Evolutionary conservation across 2,888 invertebrate species (phyloP).

Genomic region (Noctua janthe): DNA sequence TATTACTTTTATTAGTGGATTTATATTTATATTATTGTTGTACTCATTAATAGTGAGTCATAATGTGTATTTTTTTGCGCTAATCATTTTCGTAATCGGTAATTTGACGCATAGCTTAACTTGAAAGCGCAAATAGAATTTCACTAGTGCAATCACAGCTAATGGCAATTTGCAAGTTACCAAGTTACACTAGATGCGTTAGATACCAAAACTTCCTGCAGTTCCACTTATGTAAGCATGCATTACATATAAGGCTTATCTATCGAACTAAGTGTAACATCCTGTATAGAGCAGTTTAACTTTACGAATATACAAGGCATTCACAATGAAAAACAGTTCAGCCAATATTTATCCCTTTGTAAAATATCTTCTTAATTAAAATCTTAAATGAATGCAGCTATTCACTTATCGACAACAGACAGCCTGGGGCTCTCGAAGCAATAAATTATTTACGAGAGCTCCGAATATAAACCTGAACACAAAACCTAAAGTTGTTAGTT

Average conservation of each 20-base stretch:
- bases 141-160: background rate
- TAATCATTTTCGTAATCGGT: background rate
- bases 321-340: background rate
- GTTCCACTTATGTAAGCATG: background rate
- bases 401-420: background rate
- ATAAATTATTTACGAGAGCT: background rate
- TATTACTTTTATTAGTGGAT: background rate
- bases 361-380: background rate
- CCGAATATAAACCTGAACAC: background rate
- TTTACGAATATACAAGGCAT: background rate
- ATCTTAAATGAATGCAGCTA: background rate
- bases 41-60: background rate
- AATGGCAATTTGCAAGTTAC: too few species aligned
- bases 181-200: background rate
- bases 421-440: background rate
- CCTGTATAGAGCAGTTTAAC: constrained; percentile 29
- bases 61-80: too few species aligned
- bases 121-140: background rate
- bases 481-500: background rate
- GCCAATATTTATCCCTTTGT: background rate
- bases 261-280: constrained; percentile 13
- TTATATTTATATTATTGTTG: background rate
- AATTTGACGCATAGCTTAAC: background rate
- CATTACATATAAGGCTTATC: constrained; percentile 26
- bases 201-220: constrained; percentile 22